These are phyloP conservation scores for Ophraella communa DNA, from an alignment of 2,888 invertebrate species.

Conservation along the genomic window DNA sequence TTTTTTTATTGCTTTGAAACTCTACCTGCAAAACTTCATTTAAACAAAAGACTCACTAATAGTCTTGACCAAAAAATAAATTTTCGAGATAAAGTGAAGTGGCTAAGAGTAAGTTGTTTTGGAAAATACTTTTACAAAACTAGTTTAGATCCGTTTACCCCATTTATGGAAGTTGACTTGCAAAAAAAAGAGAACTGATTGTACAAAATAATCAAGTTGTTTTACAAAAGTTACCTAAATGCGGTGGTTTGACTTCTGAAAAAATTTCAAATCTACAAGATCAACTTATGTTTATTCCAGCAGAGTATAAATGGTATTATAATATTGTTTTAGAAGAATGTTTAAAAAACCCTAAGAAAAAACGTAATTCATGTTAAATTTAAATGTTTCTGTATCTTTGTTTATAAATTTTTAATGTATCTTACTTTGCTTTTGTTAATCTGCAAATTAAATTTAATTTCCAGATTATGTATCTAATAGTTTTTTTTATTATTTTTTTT, in stretches of 20 bases:
- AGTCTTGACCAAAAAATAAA: constrained; percentile 1
- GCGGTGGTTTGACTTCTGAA: background rate
- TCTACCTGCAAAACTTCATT: constrained; percentile 9
- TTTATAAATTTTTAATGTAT: too few relatives aligned
- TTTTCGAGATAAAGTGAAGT: constrained; percentile 10
- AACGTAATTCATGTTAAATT: background rate
- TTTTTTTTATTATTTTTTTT: too few relatives aligned
- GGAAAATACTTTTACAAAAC: constrained; percentile 13
- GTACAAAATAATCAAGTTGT: background rate
- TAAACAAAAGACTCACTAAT: constrained; percentile 7
- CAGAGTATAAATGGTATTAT: background rate
- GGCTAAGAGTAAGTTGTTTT: constrained; percentile 20
- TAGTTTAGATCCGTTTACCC: constrained; percentile 11
- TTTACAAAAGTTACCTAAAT: background rate
- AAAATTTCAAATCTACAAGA: background rate
- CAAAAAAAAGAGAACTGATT: constrained; percentile 5
- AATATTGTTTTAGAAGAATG: background rate
- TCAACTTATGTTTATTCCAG: background rate
- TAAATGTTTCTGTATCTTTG: too few relatives aligned
- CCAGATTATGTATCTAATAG: too few relatives aligned
- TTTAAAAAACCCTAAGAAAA: too few relatives aligned
- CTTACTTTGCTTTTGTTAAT: too few relatives aligned
- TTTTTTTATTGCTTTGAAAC: constrained; percentile 11
- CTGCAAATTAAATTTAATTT: too few relatives aligned
- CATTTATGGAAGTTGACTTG: constrained; percentile 23